Conservation (phyloP, 2,797 vertebrate genomes). For the Enteromius anoplus region DNA sequence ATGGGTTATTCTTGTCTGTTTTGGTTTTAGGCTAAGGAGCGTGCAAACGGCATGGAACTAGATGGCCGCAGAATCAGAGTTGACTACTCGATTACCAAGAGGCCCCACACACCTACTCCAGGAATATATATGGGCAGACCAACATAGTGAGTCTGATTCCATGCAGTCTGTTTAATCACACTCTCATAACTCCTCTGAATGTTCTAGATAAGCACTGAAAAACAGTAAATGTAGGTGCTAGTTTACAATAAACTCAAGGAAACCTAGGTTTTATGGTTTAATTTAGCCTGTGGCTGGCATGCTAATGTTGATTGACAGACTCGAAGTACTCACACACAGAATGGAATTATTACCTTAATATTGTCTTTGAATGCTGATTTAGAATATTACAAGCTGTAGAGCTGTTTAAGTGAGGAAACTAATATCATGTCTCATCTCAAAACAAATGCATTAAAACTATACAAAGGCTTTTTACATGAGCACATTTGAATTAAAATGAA, state of each 20-base stretch:
- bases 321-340: neutral
- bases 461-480: neutral
- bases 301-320: neutral
- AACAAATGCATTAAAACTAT: neutral
- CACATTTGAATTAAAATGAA: neutral
- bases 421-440: neutral
- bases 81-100: conserved; percentile 95
- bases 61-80: conserved; percentile 94
- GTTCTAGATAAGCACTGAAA: neutral
- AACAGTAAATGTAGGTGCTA: neutral
- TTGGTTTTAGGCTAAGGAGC: conserved; percentile 87
- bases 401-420: neutral
- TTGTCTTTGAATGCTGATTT: neutral
- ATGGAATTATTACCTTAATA: neutral
- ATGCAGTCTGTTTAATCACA: neutral
- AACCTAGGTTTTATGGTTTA: too few species aligned
- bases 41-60: conserved; percentile 96
- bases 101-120: conserved; percentile 94
- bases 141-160: conserved; percentile 86
- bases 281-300: neutral
- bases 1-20: conserved; percentile 12
- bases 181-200: neutral
- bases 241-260: neutral
- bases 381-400: neutral
- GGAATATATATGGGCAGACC: conserved; percentile 98